Conservation (phyloP, 2,797 vertebrate genomes). For the Hemitrygon akajei region DNA sequence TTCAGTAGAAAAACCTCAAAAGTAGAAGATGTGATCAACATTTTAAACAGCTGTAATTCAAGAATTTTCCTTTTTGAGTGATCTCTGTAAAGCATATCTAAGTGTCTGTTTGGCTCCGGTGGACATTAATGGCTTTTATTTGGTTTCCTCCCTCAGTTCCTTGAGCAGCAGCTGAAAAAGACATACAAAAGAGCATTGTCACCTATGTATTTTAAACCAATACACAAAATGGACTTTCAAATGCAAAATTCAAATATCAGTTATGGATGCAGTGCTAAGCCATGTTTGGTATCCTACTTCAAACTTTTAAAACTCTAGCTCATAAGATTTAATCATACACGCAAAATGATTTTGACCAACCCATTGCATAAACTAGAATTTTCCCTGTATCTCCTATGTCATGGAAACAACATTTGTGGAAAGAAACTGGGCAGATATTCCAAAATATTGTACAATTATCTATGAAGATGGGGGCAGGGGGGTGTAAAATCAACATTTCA, state of each 20-base stretch:
- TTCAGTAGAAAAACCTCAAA: not conserved
- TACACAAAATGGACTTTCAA: not conserved
- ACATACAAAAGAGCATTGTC: not conserved
- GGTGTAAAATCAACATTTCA: not conserved
- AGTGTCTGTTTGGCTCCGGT: not conserved
- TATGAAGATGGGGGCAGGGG: not conserved
- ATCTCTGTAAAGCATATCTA: not conserved
- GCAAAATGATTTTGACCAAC: not conserved
- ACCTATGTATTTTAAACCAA: not conserved
- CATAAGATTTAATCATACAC: not conserved
- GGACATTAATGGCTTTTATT: not conserved
- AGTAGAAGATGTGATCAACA: not conserved
- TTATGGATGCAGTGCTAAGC: not conserved
- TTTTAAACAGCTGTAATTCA: not conserved
- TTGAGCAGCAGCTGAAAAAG: not conserved
- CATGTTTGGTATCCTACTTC: not conserved
- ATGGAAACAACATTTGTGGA: not conserved
- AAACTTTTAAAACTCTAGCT: not conserved
- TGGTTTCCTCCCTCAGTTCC: not conserved
- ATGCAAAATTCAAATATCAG: not conserved
- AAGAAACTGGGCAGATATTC: not conserved
- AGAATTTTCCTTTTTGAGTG: not conserved
- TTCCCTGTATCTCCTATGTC: not conserved
- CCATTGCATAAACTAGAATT: not conserved
- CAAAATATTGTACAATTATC: not conserved